Percentiles rank a stretch among this genome's conserved stretches.
Conservation (phyloP, 2,797 vertebrate genomes). For the Leptatherina wallacei region DNA sequence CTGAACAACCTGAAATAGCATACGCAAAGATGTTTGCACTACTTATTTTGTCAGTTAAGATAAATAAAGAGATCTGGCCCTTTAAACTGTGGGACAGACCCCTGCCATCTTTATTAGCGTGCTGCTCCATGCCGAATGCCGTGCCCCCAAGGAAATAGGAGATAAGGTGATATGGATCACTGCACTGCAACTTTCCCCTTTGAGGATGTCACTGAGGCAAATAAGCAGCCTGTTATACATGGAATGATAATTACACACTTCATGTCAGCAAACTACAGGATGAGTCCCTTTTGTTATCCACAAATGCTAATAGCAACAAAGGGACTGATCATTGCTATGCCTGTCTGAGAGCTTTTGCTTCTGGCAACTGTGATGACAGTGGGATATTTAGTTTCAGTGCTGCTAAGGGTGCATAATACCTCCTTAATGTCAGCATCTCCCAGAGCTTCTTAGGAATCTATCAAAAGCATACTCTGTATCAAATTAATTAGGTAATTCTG, state of each 20-base stretch:
- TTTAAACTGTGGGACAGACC: slow-evolving; percentile 50
- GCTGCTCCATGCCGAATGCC: slow-evolving; percentile 49
- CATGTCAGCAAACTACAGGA: slow-evolving; percentile 72
- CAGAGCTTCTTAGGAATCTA: slow-evolving; percentile 66
- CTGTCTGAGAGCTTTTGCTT: slow-evolving; percentile 45
- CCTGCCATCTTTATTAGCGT: slow-evolving; percentile 68
- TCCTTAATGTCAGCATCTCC: slow-evolving; percentile 49
- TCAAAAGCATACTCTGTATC: slow-evolving; percentile 57
- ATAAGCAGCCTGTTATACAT: slow-evolving; percentile 78
- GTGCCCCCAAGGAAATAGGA: slow-evolving; percentile 59
- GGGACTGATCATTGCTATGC: slow-evolving; percentile 50
- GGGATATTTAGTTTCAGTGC: slow-evolving; percentile 55
- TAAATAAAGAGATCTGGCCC: slow-evolving; percentile 5
- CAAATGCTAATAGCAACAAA: slow-evolving; percentile 67
- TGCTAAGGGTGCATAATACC: slow-evolving; percentile 59
- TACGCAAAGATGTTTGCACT: background rate
- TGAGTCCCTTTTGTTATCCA: slow-evolving; percentile 65
- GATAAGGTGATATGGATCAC: slow-evolving; percentile 79
- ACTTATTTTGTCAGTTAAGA: background rate
- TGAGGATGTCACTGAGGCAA: slow-evolving; percentile 69
- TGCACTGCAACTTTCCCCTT: slow-evolving; percentile 70
- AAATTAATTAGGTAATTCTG: slow-evolving; percentile 67
- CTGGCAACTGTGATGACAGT: slow-evolving; percentile 47
- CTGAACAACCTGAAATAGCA: background rate
- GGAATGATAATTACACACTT: slow-evolving; percentile 77